A percentile compares a stretch with the other conserved stretches of the same genome.
Conservation (phyloP, 1,140 invertebrate species). For the Trichonephila clavata region DNA sequence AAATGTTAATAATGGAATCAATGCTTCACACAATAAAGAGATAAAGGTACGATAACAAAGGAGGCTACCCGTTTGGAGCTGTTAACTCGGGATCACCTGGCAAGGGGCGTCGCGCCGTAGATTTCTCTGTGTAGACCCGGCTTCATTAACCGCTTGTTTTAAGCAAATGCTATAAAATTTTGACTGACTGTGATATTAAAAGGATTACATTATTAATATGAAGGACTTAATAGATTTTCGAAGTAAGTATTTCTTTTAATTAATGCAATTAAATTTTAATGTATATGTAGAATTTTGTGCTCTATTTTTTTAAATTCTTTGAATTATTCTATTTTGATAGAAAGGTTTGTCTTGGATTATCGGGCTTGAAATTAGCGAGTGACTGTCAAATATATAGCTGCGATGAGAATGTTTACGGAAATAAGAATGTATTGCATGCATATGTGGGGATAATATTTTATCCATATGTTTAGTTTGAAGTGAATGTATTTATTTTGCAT, state of each 20-base stretch:
- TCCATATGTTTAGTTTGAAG: too few relatives aligned
- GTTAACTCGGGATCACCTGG: neutral
- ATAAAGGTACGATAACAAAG: constrained; percentile 4
- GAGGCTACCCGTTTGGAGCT: neutral
- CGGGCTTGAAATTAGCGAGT: too few relatives aligned
- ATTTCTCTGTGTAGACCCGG: neutral
- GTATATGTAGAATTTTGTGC: neutral
- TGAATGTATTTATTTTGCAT: too few relatives aligned
- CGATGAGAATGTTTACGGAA: too few relatives aligned
- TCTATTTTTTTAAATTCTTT: too few relatives aligned
- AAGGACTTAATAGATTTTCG: neutral
- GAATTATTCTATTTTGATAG: too few relatives aligned
- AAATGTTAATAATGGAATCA: constrained; percentile 52
- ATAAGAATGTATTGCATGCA: too few relatives aligned
- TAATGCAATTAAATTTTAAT: neutral
- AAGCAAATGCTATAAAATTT: neutral
- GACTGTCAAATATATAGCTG: too few relatives aligned
- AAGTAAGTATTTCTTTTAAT: constrained; percentile 22
- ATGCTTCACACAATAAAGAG: constrained; percentile 42
- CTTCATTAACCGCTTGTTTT: neutral
- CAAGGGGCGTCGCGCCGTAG: constrained; percentile 42
- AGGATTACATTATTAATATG: neutral
- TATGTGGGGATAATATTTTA: too few relatives aligned
- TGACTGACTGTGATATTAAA: neutral
- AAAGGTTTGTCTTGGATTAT: too few relatives aligned